Evolutionary conservation across 1,140 invertebrate species (phyloP), one percentile per base, ranked within the genome.

Genomic region (Microplitis demolitor): DNA sequence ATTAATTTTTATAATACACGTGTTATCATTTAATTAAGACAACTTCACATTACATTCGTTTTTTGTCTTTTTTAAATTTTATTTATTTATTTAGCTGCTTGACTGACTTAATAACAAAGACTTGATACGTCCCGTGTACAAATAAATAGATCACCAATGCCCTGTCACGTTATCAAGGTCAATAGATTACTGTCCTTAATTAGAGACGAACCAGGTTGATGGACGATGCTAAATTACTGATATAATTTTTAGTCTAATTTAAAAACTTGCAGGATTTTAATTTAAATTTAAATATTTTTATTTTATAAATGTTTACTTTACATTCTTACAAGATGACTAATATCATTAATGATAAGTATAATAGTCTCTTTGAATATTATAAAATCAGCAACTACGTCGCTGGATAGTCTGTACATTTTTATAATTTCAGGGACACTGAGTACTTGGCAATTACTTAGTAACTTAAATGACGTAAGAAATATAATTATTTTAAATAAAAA

Each of bases 41-140:
- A 64, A 64, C 62, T 64, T 69, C 56, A 70, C 35, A 45, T 45
- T 14, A 37, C 68, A 70, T 35, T 67, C 8, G 37, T 53, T 31
- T 67, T 66, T 66, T 69, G 54, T 60, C 37, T 35, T 60, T 56
- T 61, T 50, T 24, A 24, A 24, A 24, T 62, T 60, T 16, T 61
- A 9, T 56, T 31, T 34, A 50, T 53, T 61, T 62, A n/a, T 69
- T 58, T 58, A 58, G 33, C 13, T 33, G 54, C n/a, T 56, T 5
- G 4, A 9, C 39, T 35, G 33, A 16, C 63, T 66, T 39, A 39
- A 39, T 45, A 2, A 24, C 24, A 1, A 37, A 11, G 3, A 13
- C 63, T 13, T 66, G 8, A 33, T 31, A 45, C 39, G 51, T 62
- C 8, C 13, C 60, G 39, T 45, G 31, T 33, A 34, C 31, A 62